Evolutionary conservation across 2,797 vertebrate species (phyloP), one percentile per base, ranked within the genome.

Genomic region (Anableps anableps): DNA sequence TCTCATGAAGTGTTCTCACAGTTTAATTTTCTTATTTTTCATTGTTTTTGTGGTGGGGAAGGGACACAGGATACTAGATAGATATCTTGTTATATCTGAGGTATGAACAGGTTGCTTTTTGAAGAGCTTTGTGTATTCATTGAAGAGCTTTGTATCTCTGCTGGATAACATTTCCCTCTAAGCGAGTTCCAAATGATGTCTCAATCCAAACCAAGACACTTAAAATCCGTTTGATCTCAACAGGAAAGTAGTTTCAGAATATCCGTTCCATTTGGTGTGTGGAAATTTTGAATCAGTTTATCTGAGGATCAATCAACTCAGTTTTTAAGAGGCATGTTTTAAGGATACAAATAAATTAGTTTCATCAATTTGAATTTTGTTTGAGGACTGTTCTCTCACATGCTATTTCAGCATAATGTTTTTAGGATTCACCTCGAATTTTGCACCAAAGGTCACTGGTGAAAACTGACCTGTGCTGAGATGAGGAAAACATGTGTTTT

Each of bases 61-160:
- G 43, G 34, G 60, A 17, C 6, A 60, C 55, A 62, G 31, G 70
- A 85, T 79, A 80, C 84, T 80, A 81, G 86, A 90, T 78, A 84
- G 1, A 85, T 72, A 88, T 89, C 80, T 81, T 85, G 77, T 89
- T 89, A 84, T 80, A 64, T 80, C 81, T 84, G 78, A 88, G 88
- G 86, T 73, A 75, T 81, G 79, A 88, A 78, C 72, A 41, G 76
- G 79, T 72, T 84, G 79, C 84, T 81, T 17, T 45, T 79, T 88
- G 76, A 87, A 91, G 90, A 86, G 90, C 86, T 80, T 47, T 82
- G 82, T 83, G 75, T 76, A 85, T 92, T 88, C 74, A 79, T 50
- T 88, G 77, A 86, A 88, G 88, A 89, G 85, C 83, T 89, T 79
- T 83, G 81, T 85, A 83, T 86, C 86, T 88, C 36, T 11, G 1